Percentiles rank a stretch among this genome's conserved stretches.
Evolutionary conservation across 2,797 vertebrate species (phyloP).

Genomic region (Ctenopoma multispine): DNA sequence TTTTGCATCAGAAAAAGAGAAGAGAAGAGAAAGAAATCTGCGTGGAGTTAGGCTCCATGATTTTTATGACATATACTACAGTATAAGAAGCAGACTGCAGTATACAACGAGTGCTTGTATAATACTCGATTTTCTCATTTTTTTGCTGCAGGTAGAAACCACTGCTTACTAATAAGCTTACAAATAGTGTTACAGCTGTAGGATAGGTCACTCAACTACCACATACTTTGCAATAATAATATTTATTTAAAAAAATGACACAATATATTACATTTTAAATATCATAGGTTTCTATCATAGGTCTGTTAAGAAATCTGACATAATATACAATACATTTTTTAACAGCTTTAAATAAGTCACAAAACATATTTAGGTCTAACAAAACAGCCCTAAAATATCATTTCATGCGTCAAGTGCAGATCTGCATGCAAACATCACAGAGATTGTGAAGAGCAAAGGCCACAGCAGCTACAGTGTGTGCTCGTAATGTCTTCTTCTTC

Average conservation of each 20-base stretch:
- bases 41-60: neutral
- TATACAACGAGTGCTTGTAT: neutral
- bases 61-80: neutral
- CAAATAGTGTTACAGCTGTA: neutral
- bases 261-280: slow-evolving; percentile 48
- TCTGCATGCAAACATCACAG: slow-evolving; percentile 9
- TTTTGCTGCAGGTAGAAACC: neutral
- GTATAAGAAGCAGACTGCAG: neutral
- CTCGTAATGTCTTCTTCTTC: neutral
- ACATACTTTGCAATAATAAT: slow-evolving; percentile 23
- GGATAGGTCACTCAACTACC: neutral
- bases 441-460: slow-evolving; percentile 9
- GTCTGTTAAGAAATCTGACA: slow-evolving; percentile 30
- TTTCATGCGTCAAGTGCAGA: slow-evolving; percentile 13
- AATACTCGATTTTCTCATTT: neutral
- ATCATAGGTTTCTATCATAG: slow-evolving; percentile 19
- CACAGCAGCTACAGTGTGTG: neutral
- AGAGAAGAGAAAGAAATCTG: neutral
- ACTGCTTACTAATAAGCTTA: neutral
- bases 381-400: slow-evolving; percentile 21
- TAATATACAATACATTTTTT: slow-evolving; percentile 55
- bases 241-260: slow-evolving; percentile 65
- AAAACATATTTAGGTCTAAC: slow-evolving; percentile 33
- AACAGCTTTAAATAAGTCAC: slow-evolving; percentile 55
- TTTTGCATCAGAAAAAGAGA: neutral